phyloP scores from a whole-genome alignment of 2,797 vertebrate species.

The Pantherophis alleghaniensis region DNA sequence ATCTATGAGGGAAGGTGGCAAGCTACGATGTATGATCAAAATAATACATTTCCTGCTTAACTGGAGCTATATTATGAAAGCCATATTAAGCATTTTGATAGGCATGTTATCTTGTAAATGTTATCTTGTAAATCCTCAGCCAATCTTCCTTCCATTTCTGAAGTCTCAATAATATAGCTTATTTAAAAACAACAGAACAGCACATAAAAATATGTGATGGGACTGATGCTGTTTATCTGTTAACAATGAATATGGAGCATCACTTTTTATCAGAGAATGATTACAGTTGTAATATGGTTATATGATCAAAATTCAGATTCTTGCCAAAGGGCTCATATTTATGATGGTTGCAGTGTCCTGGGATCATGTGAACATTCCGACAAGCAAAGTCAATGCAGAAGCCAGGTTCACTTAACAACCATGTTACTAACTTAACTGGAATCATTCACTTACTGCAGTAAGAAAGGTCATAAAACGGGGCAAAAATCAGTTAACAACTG shows the following conservation, averaged over 20 bases:
- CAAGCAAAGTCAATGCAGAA: not conserved
- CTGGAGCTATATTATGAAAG: not conserved
- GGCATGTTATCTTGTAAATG: not conserved
- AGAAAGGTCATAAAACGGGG: not conserved
- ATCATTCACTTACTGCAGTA: not conserved
- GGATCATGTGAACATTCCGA: not conserved
- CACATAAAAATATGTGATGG: not conserved
- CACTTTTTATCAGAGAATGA: not conserved
- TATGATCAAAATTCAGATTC: not conserved
- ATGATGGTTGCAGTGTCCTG: not conserved
- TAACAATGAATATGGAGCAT: not conserved
- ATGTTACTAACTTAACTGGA: not conserved
- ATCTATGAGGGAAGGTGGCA: not conserved
- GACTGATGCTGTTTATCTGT: not conserved
- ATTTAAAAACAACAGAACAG: not conserved
- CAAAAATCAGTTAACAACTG: not conserved
- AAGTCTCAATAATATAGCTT: not conserved
- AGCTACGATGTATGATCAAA: not conserved
- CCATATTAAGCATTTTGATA: not conserved
- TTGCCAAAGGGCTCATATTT: not conserved
- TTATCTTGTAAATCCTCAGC: not conserved
- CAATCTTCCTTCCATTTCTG: not conserved
- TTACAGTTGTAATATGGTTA: not conserved
- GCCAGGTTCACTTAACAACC: not conserved
- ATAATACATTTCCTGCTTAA: not conserved